A percentile compares a stretch with the other conserved stretches of the same genome.
Conservation (phyloP, 2,797 vertebrate species). For the Labroides dimidiatus region DNA sequence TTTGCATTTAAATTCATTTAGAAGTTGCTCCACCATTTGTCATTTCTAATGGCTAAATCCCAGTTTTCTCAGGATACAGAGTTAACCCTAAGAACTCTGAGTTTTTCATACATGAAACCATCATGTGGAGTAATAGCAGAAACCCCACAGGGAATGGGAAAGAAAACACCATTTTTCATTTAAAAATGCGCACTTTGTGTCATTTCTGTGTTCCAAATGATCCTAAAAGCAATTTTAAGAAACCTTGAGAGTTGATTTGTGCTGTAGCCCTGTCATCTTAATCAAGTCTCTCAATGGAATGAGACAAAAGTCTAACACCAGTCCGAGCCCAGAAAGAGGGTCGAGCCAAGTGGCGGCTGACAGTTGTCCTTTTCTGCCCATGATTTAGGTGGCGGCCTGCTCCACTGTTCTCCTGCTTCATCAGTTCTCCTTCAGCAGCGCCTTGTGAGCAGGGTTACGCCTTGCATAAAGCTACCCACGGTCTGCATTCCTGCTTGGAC, state of each 20-base stretch:
- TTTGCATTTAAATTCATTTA: background rate
- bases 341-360: slow-evolving; percentile 92
- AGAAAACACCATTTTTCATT: slow-evolving; percentile 81
- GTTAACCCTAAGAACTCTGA: slow-evolving; percentile 28
- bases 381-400: slow-evolving; percentile 96
- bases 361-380: slow-evolving; percentile 93
- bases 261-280: slow-evolving; percentile 88
- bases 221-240: slow-evolving; percentile 90
- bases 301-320: slow-evolving; percentile 92
- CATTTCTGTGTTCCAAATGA: slow-evolving; percentile 80
- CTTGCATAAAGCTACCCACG: slow-evolving; percentile 87
- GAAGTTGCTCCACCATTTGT: slow-evolving; percentile 2
- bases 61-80: slow-evolving; percentile 14
- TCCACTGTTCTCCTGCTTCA: slow-evolving; percentile 88
- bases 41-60: slow-evolving; percentile 5
- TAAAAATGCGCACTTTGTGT: slow-evolving; percentile 80
- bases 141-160: slow-evolving; percentile 72
- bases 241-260: slow-evolving; percentile 95
- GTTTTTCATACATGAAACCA: slow-evolving; percentile 65
- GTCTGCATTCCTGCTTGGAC: slow-evolving; percentile 89
- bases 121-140: slow-evolving; percentile 61
- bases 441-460: slow-evolving; percentile 90
- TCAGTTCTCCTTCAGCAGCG: slow-evolving; percentile 89
- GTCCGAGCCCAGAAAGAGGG: slow-evolving; percentile 88
- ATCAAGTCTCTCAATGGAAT: slow-evolving; percentile 95